Percentiles rank a stretch among this genome's conserved stretches.
These are phyloP conservation scores for Ichneumon xanthorius DNA, from an alignment of 2,888 invertebrate genomes.

Conservation along the genomic window DNA sequence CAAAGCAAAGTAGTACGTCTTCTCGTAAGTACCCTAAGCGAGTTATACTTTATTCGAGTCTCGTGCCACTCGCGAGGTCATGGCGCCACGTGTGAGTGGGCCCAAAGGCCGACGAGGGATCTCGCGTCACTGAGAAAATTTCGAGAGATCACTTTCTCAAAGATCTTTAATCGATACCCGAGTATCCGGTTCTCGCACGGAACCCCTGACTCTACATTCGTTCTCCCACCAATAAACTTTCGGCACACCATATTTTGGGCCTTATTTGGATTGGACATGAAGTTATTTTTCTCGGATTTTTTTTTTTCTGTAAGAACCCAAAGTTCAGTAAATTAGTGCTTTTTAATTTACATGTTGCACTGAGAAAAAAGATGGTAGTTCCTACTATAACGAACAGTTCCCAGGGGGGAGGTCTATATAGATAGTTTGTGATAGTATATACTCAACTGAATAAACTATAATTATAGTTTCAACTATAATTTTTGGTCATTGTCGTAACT, in stretches of 20 bases:
- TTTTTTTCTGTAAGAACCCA: background rate
- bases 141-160: conserved; percentile 3
- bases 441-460: too few species aligned
- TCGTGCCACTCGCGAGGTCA: conserved; percentile 70
- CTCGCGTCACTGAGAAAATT: background rate
- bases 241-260: background rate
- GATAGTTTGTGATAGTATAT: too few species aligned
- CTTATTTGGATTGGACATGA: background rate
- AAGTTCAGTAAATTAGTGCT: background rate
- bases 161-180: background rate
- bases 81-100: conserved; percentile 66
- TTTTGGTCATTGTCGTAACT: too few species aligned
- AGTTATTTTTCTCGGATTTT: background rate
- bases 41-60: conserved; percentile 65
- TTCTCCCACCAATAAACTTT: background rate
- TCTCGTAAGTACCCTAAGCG: conserved; percentile 13
- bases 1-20: conserved; percentile 63
- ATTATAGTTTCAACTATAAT: too few species aligned
- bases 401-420: too few species aligned
- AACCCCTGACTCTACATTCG: background rate
- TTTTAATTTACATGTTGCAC: background rate
- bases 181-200: background rate
- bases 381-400: too few species aligned
- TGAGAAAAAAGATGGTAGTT: too few species aligned
- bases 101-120: conserved; percentile 24